Base-by-base conservation (phyloP, 2,888 invertebrate genomes). In the Apodemia duryi region DNA sequence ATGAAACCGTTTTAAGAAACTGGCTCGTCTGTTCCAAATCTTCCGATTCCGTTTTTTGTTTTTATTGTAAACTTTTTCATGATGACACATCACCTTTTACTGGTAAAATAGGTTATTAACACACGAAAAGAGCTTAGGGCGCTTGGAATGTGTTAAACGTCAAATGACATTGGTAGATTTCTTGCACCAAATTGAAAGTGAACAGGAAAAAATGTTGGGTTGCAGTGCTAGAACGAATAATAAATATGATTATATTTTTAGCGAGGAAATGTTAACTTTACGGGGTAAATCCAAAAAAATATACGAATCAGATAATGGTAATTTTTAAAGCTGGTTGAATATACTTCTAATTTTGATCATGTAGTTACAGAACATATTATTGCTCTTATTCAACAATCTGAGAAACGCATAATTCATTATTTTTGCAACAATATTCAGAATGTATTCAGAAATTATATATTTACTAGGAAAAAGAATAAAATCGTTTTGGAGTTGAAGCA, bases 161-260 rank as follows among this genome's bases (percentile, higher is more conserved):
- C 32, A 32, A 32, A 32, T 32, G 1, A 32, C 32, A 32, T 32
- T 32, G 32, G 32, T 32, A 32, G 32, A 32, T 32, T 32, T 32
- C 32, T 32, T 32, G 32, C 32, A 32, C 32, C 32, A 62, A 68
- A 66, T 62, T 64, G 64, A 68, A 41, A 52, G 64, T 35, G 57
- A 68, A 32, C 32, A 1, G 32, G 65, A 66, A 63, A 66, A 66
- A 60, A 1, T 38, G 63, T 54, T 67, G 65, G 67, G 60, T 66
- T 38, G 66, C 68, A 64, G 63, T 68, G 13, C 61, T 66, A 6
- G 66, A 66, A 66, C 63, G 66, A 66, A 66, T 68, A 64, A 65
- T 66, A 38, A 65, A 66, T 60, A 67, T 66, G 62, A 64, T 41
- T 6, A 7, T 41, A 41, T 41, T 41, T 41, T 41, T 41, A 41